Base-by-base conservation (phyloP, 92 coral and sea anemone species). In the Parazoanthus darwini region DNA sequence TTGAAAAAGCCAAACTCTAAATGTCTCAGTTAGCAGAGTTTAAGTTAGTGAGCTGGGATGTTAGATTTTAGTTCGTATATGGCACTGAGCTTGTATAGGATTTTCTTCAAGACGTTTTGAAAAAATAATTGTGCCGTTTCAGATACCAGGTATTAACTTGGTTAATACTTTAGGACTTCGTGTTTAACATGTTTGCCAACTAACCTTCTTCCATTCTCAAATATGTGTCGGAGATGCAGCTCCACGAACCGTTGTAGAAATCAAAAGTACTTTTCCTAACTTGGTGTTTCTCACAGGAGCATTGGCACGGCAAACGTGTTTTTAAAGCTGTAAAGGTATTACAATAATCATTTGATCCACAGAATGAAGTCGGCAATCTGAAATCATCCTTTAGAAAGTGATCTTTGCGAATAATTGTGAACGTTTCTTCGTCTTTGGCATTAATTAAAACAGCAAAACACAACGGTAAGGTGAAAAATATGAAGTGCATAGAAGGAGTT, bases 301-400 rank as follows among this genome's bases (percentile, higher is more conserved):
- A 84, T 0, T 73, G 78, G 8, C 87, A 84, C 23, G 7, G 1
- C 39, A 58, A 5, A 29, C 44, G n/a, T 48, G 46, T 36, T 16
- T 44, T 84, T n/a, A 50, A 2, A 70, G 87, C 79, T 22, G 79
- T 43, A 71, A 84, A 84, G 16, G 71, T 84, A 0, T 51, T 46
- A 23, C 87, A 84, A 7, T 70, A n/a, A 72, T 70, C 14, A 8
- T 18, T 74, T 46, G 36, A 46, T 71, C 46, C 67, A 84, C 87
- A 84, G 54, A 44, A 4, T 14, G 79, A 71, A 48, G 18, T 6
- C 1, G 87, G 68, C 10, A 84, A 18, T 29, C 35, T 72, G 29
- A 84, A 84, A 7, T 84, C 78, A 48, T 84, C 87, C 48, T 56
- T 84, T 16, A 84, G 78, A 84, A 46, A 84, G 36, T 84, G 77